Conservation (phyloP, 2,888 invertebrate species). For the Philaethria dido region DNA sequence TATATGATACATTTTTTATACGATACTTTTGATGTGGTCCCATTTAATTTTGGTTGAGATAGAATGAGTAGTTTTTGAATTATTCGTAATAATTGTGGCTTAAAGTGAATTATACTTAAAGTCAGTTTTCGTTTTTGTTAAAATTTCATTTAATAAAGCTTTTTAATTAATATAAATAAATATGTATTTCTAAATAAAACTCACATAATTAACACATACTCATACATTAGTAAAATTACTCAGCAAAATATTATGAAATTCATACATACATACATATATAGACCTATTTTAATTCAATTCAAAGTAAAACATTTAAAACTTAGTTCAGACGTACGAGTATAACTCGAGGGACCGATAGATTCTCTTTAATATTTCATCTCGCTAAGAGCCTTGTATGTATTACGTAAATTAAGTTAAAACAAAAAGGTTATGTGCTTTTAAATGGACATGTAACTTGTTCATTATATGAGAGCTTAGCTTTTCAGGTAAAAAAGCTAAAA, state of each 20-base stretch:
- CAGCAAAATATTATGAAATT: not conserved
- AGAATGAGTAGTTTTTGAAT: too few species aligned
- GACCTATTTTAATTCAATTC: not conserved
- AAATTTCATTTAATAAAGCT: too few species aligned
- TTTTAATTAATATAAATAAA: too few species aligned
- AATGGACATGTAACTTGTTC: not conserved
- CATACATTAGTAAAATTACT: not conserved
- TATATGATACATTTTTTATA: too few species aligned
- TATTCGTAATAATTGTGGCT: too few species aligned
- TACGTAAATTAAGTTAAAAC: conserved; percentile 11
- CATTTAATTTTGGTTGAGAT: too few species aligned
- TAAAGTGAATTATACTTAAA: too few species aligned
- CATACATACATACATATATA: not conserved
- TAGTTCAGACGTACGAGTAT: not conserved
- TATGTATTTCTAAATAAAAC: too few species aligned
- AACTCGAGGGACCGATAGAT: conserved; percentile 20
- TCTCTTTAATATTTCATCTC: conserved; percentile 13
- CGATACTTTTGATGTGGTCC: too few species aligned
- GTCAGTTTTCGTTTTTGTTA: too few species aligned
- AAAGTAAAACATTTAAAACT: conserved; percentile 11
- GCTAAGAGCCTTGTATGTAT: conserved; percentile 14
- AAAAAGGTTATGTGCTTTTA: conserved; percentile 8
- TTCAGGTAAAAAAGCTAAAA: too few species aligned
- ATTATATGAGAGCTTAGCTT: not conserved
- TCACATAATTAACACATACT: too few species aligned